Evolutionary conservation across 2,797 vertebrate species (phyloP).

Genomic region (Chromobotia macracanthus): DNA sequence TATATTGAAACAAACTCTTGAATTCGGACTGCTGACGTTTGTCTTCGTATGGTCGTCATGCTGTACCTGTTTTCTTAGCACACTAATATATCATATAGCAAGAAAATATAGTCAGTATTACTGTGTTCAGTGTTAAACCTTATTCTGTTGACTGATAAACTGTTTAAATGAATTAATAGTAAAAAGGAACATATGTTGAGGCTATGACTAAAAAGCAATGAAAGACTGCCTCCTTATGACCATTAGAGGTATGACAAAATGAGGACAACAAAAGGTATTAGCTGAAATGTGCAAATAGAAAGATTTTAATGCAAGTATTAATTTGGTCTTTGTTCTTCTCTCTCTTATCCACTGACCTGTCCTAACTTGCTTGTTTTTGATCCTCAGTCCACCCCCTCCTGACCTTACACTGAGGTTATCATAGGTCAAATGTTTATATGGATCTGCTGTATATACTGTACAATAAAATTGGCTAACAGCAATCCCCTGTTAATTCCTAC

Average conservation of each 20-base stretch:
- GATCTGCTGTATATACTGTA: neutral
- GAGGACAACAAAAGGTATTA: neutral
- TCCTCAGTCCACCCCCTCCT: conserved; percentile 44
- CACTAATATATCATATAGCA: neutral
- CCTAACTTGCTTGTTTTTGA: conserved; percentile 46
- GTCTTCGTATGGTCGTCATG: neutral
- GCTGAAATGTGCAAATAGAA: neutral
- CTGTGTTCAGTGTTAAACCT: neutral
- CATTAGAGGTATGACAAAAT: neutral
- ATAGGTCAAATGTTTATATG: conserved; percentile 11
- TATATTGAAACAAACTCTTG: neutral
- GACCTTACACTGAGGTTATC: conserved; percentile 26
- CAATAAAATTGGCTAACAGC: neutral
- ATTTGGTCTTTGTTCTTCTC: conserved; percentile 44
- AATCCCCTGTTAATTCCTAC: neutral
- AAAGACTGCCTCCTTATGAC: conserved; percentile 19
- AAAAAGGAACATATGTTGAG: too few relatives aligned
- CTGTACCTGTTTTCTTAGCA: neutral
- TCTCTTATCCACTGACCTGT: conserved; percentile 48
- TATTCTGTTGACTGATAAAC: neutral
- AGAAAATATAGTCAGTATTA: too few relatives aligned
- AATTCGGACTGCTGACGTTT: neutral
- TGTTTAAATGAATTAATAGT: neutral
- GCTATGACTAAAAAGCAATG: neutral
- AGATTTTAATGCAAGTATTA: conserved; percentile 15